Base-by-base conservation (phyloP, 2,797 vertebrate species). In the Syngnathus acus region DNA sequence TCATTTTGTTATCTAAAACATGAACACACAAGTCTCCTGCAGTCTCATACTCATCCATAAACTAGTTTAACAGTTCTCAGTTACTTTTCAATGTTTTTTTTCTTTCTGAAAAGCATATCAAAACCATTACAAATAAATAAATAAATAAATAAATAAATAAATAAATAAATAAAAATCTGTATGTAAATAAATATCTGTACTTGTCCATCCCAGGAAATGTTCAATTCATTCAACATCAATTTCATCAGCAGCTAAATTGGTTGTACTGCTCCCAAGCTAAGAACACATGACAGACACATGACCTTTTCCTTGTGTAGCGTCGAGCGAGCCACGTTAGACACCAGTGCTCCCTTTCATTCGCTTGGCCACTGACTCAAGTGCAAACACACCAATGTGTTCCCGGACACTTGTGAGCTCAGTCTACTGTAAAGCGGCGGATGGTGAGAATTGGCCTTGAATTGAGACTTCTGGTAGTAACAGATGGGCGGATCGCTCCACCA, bases 381-480 rank as follows among this genome's bases (percentile, higher is more conserved):
- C 74, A 79, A 78, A 86, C 75, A 83, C 57, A 69, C 74, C 65
- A 76, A 72, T 77, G 71, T 82, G 71, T 80, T 80, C 72, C 47
- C 63, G 67, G 32, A 71, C 80, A 13, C 72, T 67, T 74, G 79
- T 75, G 68, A 71, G 75, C 1, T 14, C 23, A 26, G 72, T 62
- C 70, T 48, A 69, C 72, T 75, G 75, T 74, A 78, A 78, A 76
- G 82, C 68, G 57, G 83, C 80, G 83, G 80, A 83, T 87, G 87
- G 87, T 72, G 80, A 32, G 81, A 86, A 60, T 86, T 89, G 89
- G 89, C 87, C 73, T 66, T 48, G 13, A 78, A 32, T 62, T 71
- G 76, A 79, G 79, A 86, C 87, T 88, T 88, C 89, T 89, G 89
- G 82, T 84, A 66, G 68, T 61, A 85, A 77, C 89, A 90, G 89